phyloP scores from a whole-genome alignment of 2,113 vertebrate genomes.

The Turdus rufiventris region DNA sequence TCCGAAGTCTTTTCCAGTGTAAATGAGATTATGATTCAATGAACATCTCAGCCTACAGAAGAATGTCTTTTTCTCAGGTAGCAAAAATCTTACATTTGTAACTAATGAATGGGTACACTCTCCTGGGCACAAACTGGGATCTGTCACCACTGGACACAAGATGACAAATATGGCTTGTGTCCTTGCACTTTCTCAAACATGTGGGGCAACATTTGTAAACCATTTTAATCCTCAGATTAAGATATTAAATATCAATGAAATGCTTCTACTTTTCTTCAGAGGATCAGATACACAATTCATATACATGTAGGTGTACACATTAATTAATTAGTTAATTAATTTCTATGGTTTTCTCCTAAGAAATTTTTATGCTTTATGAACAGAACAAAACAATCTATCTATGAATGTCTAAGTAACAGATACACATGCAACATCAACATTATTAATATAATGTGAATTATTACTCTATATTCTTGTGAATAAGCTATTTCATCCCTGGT shows the following conservation, averaged over 20 bases:
- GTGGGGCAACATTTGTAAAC: not conserved
- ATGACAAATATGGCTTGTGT: not conserved
- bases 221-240: not conserved
- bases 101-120: not conserved
- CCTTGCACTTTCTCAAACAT: not conserved
- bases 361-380: not conserved
- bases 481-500: not conserved
- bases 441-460: not conserved
- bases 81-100: fast-evolving
- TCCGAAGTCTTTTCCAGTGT: not conserved
- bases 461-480: not conserved
- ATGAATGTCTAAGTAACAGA: not conserved
- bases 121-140: not conserved
- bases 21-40: not conserved
- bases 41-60: not conserved
- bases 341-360: not conserved
- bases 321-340: not conserved
- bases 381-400: not conserved
- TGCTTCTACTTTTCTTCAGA: not conserved
- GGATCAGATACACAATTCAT: not conserved
- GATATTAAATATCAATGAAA: not conserved
- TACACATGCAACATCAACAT: not conserved
- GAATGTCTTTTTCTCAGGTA: not conserved
- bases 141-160: not conserved
- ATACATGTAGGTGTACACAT: too few relatives aligned